Evolutionary conservation across 2,113 vertebrate genomes (phyloP).

Genomic region (Trematocara unimaculatum): DNA sequence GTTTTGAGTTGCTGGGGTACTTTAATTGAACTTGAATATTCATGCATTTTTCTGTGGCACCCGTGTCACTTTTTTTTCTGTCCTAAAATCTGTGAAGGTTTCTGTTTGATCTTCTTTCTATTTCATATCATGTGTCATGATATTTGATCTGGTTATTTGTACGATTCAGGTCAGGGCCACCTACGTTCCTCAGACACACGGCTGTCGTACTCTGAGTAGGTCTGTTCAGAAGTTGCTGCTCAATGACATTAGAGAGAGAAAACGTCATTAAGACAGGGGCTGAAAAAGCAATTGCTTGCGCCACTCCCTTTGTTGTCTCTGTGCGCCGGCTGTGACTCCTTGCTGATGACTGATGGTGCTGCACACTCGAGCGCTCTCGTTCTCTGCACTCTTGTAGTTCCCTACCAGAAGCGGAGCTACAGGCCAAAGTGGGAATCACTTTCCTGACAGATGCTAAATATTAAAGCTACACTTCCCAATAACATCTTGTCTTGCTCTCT

Average conservation of each 20-base stretch:
- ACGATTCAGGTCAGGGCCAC: conserved; percentile 6
- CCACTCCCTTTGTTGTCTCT: not conserved
- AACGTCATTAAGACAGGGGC: not conserved
- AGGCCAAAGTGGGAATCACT: not conserved
- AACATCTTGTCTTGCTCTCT: not conserved
- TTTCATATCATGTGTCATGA: not conserved
- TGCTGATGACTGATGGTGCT: not conserved
- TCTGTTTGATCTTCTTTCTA: not conserved
- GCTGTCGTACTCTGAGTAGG: not conserved
- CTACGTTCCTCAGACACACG: not conserved
- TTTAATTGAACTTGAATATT: not conserved
- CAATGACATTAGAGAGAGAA: not conserved
- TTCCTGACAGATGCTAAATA: not conserved
- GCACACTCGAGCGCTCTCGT: not conserved
- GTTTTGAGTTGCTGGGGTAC: not conserved
- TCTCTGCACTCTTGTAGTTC: not conserved
- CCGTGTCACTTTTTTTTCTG: not conserved
- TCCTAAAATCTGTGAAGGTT: not conserved
- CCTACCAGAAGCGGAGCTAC: not conserved
- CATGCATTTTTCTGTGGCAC: not conserved
- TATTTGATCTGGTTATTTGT: not conserved
- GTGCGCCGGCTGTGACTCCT: not conserved
- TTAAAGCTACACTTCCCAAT: not conserved
- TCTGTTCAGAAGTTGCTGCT: not conserved
- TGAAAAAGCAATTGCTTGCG: not conserved